Evolutionary conservation across 2,797 vertebrate genomes (phyloP).

Genomic region (Pantherophis alleghaniensis): DNA sequence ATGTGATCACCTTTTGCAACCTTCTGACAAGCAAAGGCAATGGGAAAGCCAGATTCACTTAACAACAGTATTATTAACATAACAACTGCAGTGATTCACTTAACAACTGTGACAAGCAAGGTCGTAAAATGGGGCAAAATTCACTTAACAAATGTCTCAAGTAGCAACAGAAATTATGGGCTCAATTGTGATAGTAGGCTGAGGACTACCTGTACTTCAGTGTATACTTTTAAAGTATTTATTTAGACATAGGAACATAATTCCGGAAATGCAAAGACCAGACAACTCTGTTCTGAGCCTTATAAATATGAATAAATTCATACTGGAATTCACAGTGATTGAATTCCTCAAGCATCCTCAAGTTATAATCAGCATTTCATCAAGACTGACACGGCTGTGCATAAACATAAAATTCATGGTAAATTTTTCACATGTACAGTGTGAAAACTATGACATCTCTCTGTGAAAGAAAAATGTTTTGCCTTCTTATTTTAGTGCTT

Average conservation of each 20-base stretch:
- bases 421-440: not conserved
- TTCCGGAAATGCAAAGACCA: not conserved
- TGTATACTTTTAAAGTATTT: not conserved
- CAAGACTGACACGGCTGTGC: not conserved
- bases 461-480: not conserved
- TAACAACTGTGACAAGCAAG: not conserved
- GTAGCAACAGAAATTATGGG: not conserved
- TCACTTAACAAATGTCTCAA: not conserved
- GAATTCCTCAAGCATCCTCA: not conserved
- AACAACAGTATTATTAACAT: not conserved
- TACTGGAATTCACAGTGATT: not conserved
- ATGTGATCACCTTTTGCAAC: not conserved
- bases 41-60: not conserved
- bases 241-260: not conserved
- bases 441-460: not conserved
- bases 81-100: not conserved
- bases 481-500: not conserved
- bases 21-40: not conserved
- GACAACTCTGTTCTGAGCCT: not conserved
- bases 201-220: not conserved
- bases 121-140: not conserved
- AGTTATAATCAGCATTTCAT: not conserved
- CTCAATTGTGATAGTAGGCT: not conserved
- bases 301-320: not conserved
- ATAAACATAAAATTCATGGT: not conserved